These are phyloP conservation scores for Malurus elegans DNA, from an alignment of 2,113 vertebrate species.

Conservation along the genomic window DNA sequence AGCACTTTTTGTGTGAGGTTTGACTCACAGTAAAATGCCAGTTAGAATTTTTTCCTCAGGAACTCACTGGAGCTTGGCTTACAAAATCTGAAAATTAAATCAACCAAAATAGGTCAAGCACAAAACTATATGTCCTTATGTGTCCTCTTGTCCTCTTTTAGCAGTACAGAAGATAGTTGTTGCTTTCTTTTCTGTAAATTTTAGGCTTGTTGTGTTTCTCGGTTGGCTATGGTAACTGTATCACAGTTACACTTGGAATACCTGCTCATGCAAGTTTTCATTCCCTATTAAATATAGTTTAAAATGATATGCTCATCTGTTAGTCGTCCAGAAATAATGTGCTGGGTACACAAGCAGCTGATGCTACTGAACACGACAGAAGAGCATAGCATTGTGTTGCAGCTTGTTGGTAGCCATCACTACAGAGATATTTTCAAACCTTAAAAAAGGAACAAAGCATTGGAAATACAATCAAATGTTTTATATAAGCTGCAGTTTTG, in stretches of 20 bases:
- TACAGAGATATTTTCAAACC: background rate
- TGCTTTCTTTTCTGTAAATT: constrained; percentile 58
- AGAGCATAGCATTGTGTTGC: background rate
- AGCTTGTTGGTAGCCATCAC: background rate
- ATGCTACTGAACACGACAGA: background rate
- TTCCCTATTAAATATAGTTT: constrained; percentile 54
- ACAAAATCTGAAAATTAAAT: constrained; percentile 77
- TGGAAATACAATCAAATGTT: background rate
- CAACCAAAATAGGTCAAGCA: constrained; percentile 78
- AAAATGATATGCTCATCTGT: constrained; percentile 33
- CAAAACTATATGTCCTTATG: constrained; percentile 76
- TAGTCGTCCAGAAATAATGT: constrained; percentile 29
- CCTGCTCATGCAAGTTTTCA: constrained; percentile 45
- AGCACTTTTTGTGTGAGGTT: constrained; percentile 70
- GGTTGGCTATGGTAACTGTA: background rate
- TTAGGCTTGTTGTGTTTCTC: constrained; percentile 55
- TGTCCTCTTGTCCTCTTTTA: constrained; percentile 73
- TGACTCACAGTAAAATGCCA: constrained; percentile 76
- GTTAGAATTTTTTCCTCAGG: constrained; percentile 73
- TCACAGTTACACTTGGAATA: constrained; percentile 47
- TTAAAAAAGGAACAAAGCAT: background rate
- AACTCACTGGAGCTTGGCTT: constrained; percentile 75
- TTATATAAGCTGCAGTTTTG: background rate
- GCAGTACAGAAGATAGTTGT: constrained; percentile 45
- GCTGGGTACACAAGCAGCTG: constrained; percentile 36